A percentile compares a stretch with the other conserved stretches of the same genome.
Conservation (phyloP, 1,140 invertebrate species). For the Cydia pomonella region DNA sequence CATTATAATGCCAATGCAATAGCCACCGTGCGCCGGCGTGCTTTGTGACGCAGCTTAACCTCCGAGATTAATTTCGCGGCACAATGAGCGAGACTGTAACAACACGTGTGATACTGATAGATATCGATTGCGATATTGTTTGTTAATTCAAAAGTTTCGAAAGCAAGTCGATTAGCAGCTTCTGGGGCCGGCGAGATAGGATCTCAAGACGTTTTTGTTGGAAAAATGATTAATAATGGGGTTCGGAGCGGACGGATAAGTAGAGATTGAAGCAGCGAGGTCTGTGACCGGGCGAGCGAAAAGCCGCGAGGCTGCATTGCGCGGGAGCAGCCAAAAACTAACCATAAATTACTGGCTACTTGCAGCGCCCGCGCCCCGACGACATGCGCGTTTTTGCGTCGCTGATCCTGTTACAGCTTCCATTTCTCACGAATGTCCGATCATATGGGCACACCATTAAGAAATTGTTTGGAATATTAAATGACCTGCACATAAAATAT, state of each 20-base stretch:
- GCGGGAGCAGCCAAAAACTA: constrained; percentile 77
- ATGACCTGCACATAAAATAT: constrained; percentile 19
- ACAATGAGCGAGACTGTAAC: constrained; percentile 73
- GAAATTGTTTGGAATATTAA: constrained; percentile 65
- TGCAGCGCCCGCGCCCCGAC: constrained; percentile 65
- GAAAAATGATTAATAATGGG: constrained; percentile 74
- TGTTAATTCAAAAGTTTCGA: constrained; percentile 69
- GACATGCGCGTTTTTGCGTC: constrained; percentile 74
- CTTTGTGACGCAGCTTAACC: constrained; percentile 76
- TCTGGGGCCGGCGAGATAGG: constrained; percentile 58
- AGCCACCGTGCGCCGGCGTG: constrained; percentile 71
- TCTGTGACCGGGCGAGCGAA: constrained; percentile 71
- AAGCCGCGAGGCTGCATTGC: constrained; percentile 75
- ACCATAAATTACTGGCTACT: constrained; percentile 80
- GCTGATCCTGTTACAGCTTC: constrained; percentile 72
- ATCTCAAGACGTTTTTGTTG: constrained; percentile 62
- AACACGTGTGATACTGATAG: constrained; percentile 65
- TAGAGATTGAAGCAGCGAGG: constrained; percentile 75
- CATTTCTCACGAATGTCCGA: constrained; percentile 73
- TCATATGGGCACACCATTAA: constrained; percentile 62
- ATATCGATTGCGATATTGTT: constrained; percentile 71
- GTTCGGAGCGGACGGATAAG: constrained; percentile 73
- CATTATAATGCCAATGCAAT: constrained; percentile 78
- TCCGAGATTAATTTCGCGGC: constrained; percentile 75
- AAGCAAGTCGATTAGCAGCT: constrained; percentile 51